Conservation (phyloP, 2,113 vertebrate species). For the Pipra filicauda region DNA sequence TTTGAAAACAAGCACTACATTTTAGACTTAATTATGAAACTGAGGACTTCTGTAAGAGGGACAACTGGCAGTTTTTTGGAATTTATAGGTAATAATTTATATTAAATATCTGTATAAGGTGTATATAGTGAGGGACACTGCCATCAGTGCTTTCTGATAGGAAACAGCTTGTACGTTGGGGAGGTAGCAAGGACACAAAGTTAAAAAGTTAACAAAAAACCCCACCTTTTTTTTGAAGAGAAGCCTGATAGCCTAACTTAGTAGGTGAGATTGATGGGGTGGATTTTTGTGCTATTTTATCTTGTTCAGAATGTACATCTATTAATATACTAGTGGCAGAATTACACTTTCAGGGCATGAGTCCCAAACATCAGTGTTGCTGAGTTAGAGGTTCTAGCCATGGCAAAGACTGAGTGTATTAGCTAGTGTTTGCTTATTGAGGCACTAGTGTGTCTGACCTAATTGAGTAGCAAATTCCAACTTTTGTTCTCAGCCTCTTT, state of each 20-base stretch:
- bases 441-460: not conserved
- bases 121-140: not conserved
- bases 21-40: not conserved
- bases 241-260: not conserved
- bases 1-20: not conserved
- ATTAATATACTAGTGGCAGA: not conserved
- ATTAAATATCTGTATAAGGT: not conserved
- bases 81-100: not conserved
- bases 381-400: not conserved
- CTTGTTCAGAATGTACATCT: not conserved
- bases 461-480: not conserved
- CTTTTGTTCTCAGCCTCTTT: constrained; percentile 28
- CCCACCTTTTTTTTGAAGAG: not conserved
- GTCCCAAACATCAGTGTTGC: not conserved
- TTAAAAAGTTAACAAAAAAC: not conserved
- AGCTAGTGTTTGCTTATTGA: constrained; percentile 17
- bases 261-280: not conserved
- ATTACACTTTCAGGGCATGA: not conserved
- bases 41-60: not conserved
- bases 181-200: not conserved
- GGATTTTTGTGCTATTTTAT: not conserved
- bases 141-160: not conserved
- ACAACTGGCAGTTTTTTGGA: not conserved
- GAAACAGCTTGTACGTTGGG: not conserved
- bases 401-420: not conserved